Conservation (phyloP, 2,888 invertebrate genomes). For the Yponomeuta malinellus region DNA sequence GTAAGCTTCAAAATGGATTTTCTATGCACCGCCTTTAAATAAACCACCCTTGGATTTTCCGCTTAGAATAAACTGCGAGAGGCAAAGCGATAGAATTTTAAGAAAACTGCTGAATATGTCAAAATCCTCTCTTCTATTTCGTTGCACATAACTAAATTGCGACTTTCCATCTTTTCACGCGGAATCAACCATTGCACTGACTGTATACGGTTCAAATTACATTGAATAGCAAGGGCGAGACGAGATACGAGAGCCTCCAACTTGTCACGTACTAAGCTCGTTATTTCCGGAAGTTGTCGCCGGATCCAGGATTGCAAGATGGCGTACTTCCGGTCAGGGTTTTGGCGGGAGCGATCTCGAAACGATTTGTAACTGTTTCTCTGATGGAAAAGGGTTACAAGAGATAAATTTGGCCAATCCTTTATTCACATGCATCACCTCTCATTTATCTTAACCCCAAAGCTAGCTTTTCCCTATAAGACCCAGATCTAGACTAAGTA, state of each 20-base stretch:
- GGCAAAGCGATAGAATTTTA: conserved; percentile 2
- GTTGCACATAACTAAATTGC: not conserved
- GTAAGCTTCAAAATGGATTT: not conserved
- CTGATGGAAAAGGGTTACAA: not conserved
- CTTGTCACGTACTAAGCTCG: conserved; percentile 17
- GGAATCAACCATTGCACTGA: not conserved
- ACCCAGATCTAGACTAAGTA: no score
- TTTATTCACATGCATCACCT: not conserved
- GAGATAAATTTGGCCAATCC: not conserved
- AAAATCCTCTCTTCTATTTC: conserved; percentile 7
- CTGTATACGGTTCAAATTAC: not conserved
- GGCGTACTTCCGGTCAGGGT: conserved; percentile 14
- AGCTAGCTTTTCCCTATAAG: no score
- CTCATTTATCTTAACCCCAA: not conserved
- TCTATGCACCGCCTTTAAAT: not conserved
- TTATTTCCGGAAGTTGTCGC: conserved; percentile 17
- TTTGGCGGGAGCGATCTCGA: conserved; percentile 8
- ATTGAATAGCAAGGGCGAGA: not conserved
- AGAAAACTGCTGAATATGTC: conserved; percentile 14
- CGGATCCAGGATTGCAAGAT: conserved; percentile 14
- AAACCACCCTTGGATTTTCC: not conserved
- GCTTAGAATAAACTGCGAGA: not conserved
- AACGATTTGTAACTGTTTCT: conserved; percentile 11
- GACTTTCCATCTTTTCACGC: not conserved
- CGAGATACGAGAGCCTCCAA: not conserved